Percentiles rank a stretch among this genome's conserved stretches.
Evolutionary conservation across 1,140 invertebrate genomes (phyloP).

Genomic region (Solenopsis fugax): DNA sequence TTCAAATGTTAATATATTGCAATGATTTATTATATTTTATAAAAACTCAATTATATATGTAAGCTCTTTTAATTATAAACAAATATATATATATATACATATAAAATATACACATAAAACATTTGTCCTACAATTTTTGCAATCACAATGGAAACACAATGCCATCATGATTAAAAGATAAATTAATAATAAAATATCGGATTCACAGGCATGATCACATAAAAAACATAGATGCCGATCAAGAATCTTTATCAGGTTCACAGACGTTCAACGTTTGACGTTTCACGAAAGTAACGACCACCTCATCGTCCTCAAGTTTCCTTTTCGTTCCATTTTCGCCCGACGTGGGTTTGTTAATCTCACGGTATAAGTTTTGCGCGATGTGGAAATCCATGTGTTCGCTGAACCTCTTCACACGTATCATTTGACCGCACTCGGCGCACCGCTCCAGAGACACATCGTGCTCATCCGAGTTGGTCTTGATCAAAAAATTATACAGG

Average conservation of each 20-base stretch:
- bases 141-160: neutral
- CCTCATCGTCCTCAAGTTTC: conserved; percentile 26
- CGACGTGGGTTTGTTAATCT: conserved; percentile 80
- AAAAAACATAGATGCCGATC: conserved; percentile 22
- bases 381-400: conserved; percentile 92
- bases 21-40: neutral
- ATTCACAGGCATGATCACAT: neutral
- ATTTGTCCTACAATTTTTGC: neutral
- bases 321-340: conserved; percentile 38
- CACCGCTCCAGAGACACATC: conserved; percentile 86
- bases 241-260: neutral
- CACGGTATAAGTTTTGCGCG: conserved; percentile 89
- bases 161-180: neutral
- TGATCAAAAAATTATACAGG: conserved; percentile 81
- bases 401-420: conserved; percentile 87
- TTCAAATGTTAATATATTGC: neutral
- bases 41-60: neutral
- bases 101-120: conserved; percentile 27
- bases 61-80: neutral
- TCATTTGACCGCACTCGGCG: conserved; percentile 88
- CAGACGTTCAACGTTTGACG: conserved; percentile 4
- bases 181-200: neutral
- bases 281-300: conserved; percentile 5
- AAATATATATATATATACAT: neutral
- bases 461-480: conserved; percentile 54